A percentile compares a stretch with the other conserved stretches of the same genome.
Conservation (phyloP, 2,113 vertebrate genomes). For the Desmodus rotundus region DNA sequence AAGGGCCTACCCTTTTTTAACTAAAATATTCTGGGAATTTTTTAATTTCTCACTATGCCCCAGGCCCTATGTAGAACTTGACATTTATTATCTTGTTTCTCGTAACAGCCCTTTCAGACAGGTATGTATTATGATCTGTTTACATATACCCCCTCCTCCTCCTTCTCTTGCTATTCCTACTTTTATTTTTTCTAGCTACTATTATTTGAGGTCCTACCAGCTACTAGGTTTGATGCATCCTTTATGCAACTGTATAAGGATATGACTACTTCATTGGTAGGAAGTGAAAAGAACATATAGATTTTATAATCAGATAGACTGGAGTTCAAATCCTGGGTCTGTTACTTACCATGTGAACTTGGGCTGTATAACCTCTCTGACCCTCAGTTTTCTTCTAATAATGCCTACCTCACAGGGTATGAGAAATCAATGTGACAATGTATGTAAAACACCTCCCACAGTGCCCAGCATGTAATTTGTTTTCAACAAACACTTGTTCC, state of each 20-base stretch:
- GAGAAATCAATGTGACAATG: constrained; percentile 34
- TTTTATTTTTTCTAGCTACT: constrained; percentile 6
- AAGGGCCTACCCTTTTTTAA: not conserved
- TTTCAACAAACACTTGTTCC: not conserved
- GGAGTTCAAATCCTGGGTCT: constrained; percentile 47
- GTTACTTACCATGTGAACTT: not conserved
- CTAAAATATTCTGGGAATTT: not conserved
- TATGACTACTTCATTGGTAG: not conserved
- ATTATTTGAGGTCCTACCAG: not conserved
- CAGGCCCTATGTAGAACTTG: not conserved
- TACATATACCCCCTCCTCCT: not conserved
- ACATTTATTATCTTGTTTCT: not conserved
- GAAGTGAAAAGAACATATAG: not conserved
- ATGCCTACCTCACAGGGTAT: not conserved
- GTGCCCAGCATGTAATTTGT: not conserved
- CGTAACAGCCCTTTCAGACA: not conserved
- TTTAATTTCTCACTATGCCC: not conserved
- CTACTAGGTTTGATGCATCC: constrained; percentile 31
- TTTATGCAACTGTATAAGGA: not conserved
- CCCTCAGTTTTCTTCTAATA: constrained; percentile 39
- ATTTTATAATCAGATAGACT: constrained; percentile 48
- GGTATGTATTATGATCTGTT: not conserved
- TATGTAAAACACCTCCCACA: not conserved
- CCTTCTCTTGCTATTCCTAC: not conserved
- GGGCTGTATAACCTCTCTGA: constrained; percentile 24